These are phyloP conservation scores for Cyclina sinensis DNA, from an alignment of 1,140 invertebrate species.

Conservation along the genomic window DNA sequence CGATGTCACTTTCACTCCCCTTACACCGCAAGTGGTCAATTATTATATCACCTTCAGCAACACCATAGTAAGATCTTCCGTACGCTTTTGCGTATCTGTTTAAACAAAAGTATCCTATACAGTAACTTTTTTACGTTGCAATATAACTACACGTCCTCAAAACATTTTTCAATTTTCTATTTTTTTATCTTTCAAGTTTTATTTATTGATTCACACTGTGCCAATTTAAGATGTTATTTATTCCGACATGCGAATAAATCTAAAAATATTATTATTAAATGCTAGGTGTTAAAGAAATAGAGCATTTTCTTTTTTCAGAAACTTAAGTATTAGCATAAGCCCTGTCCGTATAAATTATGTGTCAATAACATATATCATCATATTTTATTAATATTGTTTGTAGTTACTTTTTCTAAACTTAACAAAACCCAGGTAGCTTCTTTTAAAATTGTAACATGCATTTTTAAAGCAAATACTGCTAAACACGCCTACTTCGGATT, in stretches of 20 bases:
- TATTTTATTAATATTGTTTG: too few species aligned
- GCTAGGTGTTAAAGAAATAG: too few species aligned
- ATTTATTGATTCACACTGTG: too few species aligned
- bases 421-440: too few species aligned
- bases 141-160: background rate
- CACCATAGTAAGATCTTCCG: background rate
- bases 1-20: conserved; percentile 36
- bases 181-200: background rate
- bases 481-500: background rate
- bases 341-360: background rate
- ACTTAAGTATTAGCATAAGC: background rate
- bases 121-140: background rate
- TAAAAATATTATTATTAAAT: too few species aligned
- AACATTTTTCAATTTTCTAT: background rate
- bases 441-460: too few species aligned
- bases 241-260: too few species aligned
- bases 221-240: too few species aligned
- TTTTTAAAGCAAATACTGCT: background rate
- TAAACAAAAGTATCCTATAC: background rate
- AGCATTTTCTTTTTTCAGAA: too few species aligned
- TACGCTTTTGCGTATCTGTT: conserved; percentile 15
- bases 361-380: background rate
- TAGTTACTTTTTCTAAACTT: too few species aligned
- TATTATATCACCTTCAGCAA: background rate
- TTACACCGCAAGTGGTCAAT: conserved; percentile 29